Evolutionary conservation across 2,113 vertebrate genomes (phyloP), one percentile per base, ranked within the genome.

Genomic region (Trematocara variabile): DNA sequence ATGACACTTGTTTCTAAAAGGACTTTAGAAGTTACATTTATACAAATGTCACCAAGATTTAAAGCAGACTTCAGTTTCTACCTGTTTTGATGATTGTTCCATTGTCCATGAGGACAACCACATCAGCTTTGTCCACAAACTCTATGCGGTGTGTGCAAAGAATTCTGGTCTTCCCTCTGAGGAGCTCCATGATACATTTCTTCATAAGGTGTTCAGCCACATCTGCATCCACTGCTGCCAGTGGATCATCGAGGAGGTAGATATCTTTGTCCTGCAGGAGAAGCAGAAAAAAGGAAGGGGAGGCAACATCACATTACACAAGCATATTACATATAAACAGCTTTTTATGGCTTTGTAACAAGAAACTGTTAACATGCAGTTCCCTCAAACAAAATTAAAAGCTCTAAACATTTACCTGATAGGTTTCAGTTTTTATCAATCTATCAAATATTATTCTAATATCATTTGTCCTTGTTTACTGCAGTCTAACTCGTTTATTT

Each of bases 171-270:
- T 97, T 98, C 77, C 95, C 90, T 75, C 88, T 90, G 56, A 99
- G 97, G 83, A 97, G 83, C 88, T 97, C 97, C 4, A 98, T 79
- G 89, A 99, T 96, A 90, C 99, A 99, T 82, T 95, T 97, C 85
- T 92, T 95, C 96, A 99, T 96, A n/a, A 99, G 97, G 91, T 99
- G 98, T 33, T 92, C 94, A 7, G 99, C 98, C 88, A 99, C 98
- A 0, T 98, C 96, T 9, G 96, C 89, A 86, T 99, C 99, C 3
- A 99, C 99, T 2, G 99, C 98, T 18, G 99, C 98, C 92, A 99
- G 85, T 2, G 98, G 99, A 86, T 99, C 99, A 28, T 99, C 99
- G 1, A 99, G 97, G 41, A 99, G 97, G 90, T 99, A 99, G 68
- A 99, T 85, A 6, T 98, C 96, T 92, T 99, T 99, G 39, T 98